Percentiles rank a stretch among this genome's conserved stretches.
phyloP scores from a whole-genome alignment of 1,140 invertebrate species.

The Drosophila sulfurigaster region DNA sequence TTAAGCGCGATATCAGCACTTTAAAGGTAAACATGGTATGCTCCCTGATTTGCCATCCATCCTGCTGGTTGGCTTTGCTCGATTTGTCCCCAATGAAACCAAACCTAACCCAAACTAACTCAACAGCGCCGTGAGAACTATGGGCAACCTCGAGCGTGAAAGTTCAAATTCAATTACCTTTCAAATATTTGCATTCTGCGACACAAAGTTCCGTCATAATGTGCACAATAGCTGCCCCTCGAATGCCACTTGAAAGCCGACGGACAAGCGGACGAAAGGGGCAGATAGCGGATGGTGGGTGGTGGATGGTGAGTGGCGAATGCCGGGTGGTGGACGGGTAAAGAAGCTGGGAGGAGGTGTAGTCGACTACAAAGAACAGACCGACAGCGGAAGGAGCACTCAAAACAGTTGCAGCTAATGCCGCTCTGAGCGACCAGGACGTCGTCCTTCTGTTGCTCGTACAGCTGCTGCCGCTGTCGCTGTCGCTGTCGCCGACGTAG shows the following conservation, averaged over 20 bases:
- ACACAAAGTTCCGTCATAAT: conserved; percentile 83
- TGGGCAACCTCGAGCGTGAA: conserved; percentile 67
- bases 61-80: not conserved
- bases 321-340: not conserved
- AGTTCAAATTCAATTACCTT: conserved; percentile 84
- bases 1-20: conserved; percentile 58
- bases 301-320: not conserved
- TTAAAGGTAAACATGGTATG: conserved; percentile 35
- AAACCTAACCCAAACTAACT: conserved; percentile 7
- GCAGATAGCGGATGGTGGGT: too few relatives aligned
- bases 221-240: conserved; percentile 82
- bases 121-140: conserved; percentile 38
- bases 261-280: conserved; percentile 4
- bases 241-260: conserved; percentile 77
- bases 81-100: conserved; percentile 1
- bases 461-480: conserved; percentile 11
- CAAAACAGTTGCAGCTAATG: conserved; percentile 82
- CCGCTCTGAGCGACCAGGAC: conserved; percentile 47
- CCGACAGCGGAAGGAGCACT: conserved; percentile 75
- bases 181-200: conserved; percentile 84
- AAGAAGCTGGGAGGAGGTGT: not conserved
- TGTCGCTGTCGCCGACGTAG: not conserved
- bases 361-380: conserved; percentile 67
- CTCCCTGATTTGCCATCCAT: not conserved
- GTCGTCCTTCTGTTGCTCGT: conserved; percentile 60